phyloP scores from a whole-genome alignment of 2,113 vertebrate genomes.

The Glaucidium brasilianum region DNA sequence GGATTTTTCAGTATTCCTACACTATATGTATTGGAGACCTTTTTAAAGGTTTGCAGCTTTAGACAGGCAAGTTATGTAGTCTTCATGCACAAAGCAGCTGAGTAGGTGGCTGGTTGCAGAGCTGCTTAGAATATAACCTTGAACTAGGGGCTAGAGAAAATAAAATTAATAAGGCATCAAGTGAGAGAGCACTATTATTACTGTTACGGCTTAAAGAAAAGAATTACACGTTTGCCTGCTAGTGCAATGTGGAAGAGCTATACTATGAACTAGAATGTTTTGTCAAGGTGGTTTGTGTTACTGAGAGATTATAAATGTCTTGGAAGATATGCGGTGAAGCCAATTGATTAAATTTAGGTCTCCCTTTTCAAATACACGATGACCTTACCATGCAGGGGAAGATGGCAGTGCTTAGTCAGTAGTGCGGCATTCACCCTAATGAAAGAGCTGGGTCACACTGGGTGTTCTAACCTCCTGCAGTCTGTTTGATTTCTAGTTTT shows the following conservation, averaged over 20 bases:
- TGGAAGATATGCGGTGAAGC: neutral
- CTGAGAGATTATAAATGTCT: neutral
- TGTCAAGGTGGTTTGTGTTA: neutral
- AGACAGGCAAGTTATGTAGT: neutral
- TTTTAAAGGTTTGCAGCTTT: neutral
- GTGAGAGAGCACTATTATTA: neutral
- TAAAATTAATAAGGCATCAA: neutral
- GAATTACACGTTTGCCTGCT: neutral
- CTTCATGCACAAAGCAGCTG: neutral
- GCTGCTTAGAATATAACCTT: neutral
- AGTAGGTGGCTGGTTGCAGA: neutral
- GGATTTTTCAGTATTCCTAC: neutral
- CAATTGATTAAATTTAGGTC: neutral
- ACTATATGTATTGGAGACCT: neutral
- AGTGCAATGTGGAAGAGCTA: neutral
- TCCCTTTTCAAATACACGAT: neutral
- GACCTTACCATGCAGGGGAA: neutral
- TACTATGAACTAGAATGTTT: neutral
- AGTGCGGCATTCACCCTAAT: neutral
- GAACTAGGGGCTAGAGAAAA: neutral
- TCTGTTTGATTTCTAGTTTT: neutral
- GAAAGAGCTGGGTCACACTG: neutral
- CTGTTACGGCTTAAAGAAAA: neutral
- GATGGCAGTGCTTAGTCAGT: neutral
- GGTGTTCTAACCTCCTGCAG: neutral